A percentile compares a stretch with the other conserved stretches of the same genome.
phyloP scores from a whole-genome alignment of 2,888 invertebrate genomes.

The Drosophila buzzatii region DNA sequence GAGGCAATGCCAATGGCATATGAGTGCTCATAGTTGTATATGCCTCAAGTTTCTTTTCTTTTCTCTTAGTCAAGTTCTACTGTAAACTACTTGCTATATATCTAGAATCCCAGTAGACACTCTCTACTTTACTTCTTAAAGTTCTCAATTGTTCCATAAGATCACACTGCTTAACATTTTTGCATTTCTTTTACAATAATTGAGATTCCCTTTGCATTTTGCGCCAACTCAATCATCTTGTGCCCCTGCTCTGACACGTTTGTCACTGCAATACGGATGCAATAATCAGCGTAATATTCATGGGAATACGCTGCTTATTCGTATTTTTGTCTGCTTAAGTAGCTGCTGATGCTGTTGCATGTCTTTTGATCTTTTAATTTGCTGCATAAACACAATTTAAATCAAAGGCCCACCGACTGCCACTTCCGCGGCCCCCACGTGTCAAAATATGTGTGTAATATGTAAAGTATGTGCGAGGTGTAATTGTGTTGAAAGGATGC shows the following conservation, averaged over 20 bases:
- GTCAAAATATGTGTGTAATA: constrained; percentile 61
- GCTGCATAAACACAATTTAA: constrained; percentile 83
- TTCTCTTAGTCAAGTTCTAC: no score
- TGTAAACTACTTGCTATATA: no score
- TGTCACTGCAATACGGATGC: constrained; percentile 39
- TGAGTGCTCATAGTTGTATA: no score
- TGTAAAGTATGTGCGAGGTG: constrained; percentile 47
- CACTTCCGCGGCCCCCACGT: constrained; percentile 55
- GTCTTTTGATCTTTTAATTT: constrained; percentile 84
- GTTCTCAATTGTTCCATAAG: neutral
- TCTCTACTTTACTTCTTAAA: no score
- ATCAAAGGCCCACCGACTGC: constrained; percentile 81
- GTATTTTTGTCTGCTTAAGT: constrained; percentile 9
- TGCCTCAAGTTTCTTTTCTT: no score
- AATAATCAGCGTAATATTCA: constrained; percentile 20
- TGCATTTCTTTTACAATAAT: neutral
- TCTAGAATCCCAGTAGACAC: no score
- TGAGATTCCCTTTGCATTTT: neutral
- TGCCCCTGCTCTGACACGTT: constrained; percentile 12
- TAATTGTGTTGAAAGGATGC: constrained; percentile 52
- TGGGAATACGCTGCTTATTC: constrained; percentile 15
- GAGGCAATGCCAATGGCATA: neutral
- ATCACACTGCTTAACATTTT: neutral
- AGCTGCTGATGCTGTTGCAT: constrained; percentile 24
- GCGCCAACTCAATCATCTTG: constrained; percentile 14